Evolutionary conservation across 2,888 invertebrate species (phyloP).

Genomic region (Macrosiphum euphorbiae): DNA sequence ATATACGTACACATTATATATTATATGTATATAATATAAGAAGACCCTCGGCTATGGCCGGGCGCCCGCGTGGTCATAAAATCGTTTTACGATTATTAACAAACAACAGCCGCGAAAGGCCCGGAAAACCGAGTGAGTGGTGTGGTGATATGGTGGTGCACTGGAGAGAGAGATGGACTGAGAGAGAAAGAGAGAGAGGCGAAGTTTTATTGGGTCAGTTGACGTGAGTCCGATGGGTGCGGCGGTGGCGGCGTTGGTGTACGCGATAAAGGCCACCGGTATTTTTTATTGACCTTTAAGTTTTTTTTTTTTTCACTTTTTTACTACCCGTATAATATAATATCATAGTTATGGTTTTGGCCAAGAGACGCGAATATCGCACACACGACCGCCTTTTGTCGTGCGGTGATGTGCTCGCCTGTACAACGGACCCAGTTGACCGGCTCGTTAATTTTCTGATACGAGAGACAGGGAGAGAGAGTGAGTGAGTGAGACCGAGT

Average conservation of each 20-base stretch:
- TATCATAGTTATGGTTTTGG: conserved; percentile 20
- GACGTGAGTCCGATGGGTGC: neutral
- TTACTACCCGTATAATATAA: conserved; percentile 37
- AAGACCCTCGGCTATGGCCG: neutral
- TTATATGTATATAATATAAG: neutral
- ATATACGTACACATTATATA: neutral
- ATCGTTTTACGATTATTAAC: conserved; percentile 58
- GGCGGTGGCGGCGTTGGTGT: neutral
- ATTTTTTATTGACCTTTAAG: conserved; percentile 59
- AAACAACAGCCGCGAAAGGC: conserved; percentile 29
- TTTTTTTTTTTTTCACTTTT: conserved; percentile 20
- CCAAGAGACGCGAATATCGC: conserved; percentile 16
- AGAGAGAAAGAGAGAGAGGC: neutral
- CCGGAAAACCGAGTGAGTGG: neutral
- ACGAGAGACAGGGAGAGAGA: neutral
- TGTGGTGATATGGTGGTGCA: neutral
- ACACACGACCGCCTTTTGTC: conserved; percentile 35
- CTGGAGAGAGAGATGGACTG: too few species aligned
- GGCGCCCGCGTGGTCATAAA: conserved; percentile 50
- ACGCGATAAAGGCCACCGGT: conserved; percentile 56
- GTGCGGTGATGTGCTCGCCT: neutral
- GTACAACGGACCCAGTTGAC: conserved; percentile 41
- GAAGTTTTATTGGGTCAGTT: conserved; percentile 52
- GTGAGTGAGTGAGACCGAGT: neutral
- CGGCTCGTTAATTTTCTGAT: conserved; percentile 50